These are phyloP conservation scores for Operophtera brumata DNA, from an alignment of 2,888 invertebrate genomes.

Conservation along the genomic window DNA sequence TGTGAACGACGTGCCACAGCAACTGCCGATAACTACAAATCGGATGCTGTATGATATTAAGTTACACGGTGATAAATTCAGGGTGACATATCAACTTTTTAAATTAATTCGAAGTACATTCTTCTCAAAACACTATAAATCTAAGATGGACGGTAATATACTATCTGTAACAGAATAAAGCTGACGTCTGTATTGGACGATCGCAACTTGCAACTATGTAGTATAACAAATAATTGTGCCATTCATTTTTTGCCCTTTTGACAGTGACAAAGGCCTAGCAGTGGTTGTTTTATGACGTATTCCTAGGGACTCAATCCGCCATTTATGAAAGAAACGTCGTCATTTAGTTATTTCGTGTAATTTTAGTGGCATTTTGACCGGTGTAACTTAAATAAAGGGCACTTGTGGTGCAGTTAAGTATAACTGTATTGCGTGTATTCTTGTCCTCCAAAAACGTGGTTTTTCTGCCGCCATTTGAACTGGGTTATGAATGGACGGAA, in stretches of 20 bases:
- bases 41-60: slow-evolving; percentile 13
- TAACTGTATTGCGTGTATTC: no score
- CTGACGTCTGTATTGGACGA: slow-evolving; percentile 42
- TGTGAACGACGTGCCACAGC: not conserved
- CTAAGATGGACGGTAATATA: slow-evolving; percentile 32
- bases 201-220: slow-evolving; percentile 17
- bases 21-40: slow-evolving; percentile 1
- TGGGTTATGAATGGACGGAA: no score
- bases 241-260: no score
- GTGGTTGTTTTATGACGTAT: slow-evolving; percentile 50
- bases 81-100: slow-evolving; percentile 24
- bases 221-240: no score
- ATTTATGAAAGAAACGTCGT: no score
- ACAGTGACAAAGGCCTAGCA: slow-evolving; percentile 28
- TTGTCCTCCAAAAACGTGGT: no score
- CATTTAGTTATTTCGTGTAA: no score
- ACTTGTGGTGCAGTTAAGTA: no score
- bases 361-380: no score
- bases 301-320: no score
- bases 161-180: slow-evolving; percentile 46
- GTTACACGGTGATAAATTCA: slow-evolving; percentile 19
- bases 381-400: no score
- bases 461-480: no score
- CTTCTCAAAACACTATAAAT: slow-evolving; percentile 39
- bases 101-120: slow-evolving; percentile 19